Evolutionary conservation across 2,888 invertebrate genomes (phyloP).

Genomic region (Patella pellucida): DNA sequence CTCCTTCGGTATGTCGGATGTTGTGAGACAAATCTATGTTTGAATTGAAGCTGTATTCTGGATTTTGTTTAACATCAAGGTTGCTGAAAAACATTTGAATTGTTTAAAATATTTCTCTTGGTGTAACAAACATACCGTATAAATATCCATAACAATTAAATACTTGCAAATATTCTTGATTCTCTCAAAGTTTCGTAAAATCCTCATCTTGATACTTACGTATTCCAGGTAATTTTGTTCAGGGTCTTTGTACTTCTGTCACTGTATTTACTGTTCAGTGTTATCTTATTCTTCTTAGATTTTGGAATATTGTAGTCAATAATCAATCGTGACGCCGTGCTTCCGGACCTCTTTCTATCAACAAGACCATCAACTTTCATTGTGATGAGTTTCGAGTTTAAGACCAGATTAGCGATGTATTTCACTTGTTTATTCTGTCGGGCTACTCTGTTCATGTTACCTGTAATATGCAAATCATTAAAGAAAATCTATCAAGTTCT

Average conservation of each 20-base stretch:
- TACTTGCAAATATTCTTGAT: no score
- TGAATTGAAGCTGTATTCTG: slow-evolving; percentile 35
- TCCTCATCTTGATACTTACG: slow-evolving; percentile 38
- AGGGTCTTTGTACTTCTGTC: slow-evolving; percentile 44
- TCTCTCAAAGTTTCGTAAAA: no score
- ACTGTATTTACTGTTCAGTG: slow-evolving; percentile 45
- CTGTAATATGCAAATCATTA: not conserved
- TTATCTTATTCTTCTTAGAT: slow-evolving; percentile 44
- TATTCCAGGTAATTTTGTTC: slow-evolving; percentile 38
- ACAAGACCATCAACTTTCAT: slow-evolving; percentile 14
- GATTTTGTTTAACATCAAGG: slow-evolving; percentile 34
- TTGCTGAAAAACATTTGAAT: slow-evolving; percentile 26
- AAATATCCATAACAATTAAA: no score
- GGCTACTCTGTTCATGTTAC: not conserved
- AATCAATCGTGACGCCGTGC: slow-evolving; percentile 34
- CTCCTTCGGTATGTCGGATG: slow-evolving; percentile 38
- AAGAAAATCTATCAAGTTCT: no score
- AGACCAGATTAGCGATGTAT: slow-evolving; percentile 15
- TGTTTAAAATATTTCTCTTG: not conserved
- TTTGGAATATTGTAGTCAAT: slow-evolving; percentile 47
- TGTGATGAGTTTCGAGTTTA: slow-evolving; percentile 20
- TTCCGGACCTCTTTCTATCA: slow-evolving; percentile 18
- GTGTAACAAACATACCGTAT: no score
- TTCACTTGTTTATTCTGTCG: slow-evolving; percentile 14
- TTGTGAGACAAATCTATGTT: slow-evolving; percentile 39